A percentile compares a stretch with the other conserved stretches of the same genome.
These are phyloP conservation scores for Myrmecophaga tridactyla DNA, from an alignment of 2,113 vertebrate species.

Conservation along the genomic window DNA sequence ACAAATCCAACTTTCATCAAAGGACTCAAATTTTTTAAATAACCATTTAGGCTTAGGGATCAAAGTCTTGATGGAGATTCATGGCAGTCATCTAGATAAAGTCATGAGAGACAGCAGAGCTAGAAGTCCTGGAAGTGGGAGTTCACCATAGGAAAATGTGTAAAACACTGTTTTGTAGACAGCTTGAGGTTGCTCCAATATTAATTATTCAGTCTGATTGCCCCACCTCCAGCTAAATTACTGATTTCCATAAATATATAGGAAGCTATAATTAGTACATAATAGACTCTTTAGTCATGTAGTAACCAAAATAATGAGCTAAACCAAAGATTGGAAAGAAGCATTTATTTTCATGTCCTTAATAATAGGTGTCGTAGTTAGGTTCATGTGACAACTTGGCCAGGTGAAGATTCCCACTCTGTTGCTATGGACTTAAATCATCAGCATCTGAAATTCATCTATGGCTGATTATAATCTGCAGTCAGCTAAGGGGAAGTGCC, in stretches of 20 bases:
- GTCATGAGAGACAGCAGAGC: not conserved
- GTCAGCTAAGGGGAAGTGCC: no score
- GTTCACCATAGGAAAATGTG: not conserved
- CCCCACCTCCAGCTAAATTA: not conserved
- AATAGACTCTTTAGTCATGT: not conserved
- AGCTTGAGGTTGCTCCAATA: not conserved
- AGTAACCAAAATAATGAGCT: conserved; percentile 13
- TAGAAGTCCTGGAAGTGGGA: not conserved
- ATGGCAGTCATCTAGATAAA: not conserved
- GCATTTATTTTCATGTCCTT: not conserved
- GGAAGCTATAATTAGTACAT: conserved; percentile 10
- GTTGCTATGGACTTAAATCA: no score
- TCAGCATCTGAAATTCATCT: no score
- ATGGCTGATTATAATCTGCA: no score
- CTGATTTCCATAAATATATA: conserved; percentile 36
- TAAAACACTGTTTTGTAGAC: not conserved
- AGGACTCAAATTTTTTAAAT: not conserved
- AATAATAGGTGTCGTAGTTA: no score
- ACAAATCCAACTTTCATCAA: conserved; percentile 22
- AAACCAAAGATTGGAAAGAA: conserved; percentile 9
- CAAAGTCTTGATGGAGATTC: not conserved
- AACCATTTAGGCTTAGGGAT: not conserved
- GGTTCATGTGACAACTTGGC: no score
- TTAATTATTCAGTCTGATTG: conserved; percentile 3
- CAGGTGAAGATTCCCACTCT: no score